Evolutionary conservation across 2,113 vertebrate genomes (phyloP).

Genomic region (Pelvicachromis taeniatus): DNA sequence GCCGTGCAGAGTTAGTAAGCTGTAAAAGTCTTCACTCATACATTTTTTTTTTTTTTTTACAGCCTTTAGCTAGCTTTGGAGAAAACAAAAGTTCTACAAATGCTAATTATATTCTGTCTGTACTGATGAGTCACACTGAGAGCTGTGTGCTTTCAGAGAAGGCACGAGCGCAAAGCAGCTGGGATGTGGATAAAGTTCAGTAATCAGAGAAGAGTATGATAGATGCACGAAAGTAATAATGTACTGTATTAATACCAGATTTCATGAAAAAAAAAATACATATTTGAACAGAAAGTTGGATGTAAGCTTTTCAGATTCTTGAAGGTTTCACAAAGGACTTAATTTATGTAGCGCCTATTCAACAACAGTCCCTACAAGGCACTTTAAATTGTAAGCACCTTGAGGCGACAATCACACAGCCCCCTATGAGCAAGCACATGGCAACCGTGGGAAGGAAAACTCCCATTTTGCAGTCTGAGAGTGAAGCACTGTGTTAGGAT

Average conservation of each 20-base stretch:
- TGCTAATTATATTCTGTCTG: neutral
- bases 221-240: neutral
- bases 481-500: neutral
- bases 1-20: neutral
- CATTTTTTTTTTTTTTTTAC: neutral
- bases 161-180: neutral
- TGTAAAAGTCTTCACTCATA: neutral
- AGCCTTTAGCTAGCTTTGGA: neutral
- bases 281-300: neutral
- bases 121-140: neutral
- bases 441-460: neutral
- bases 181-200: neutral
- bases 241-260: neutral
- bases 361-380: neutral
- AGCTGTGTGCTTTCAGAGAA: neutral
- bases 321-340: neutral
- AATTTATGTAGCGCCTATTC: neutral
- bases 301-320: neutral
- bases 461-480: neutral
- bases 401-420: neutral
- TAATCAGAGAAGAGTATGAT: neutral
- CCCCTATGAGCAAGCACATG: neutral
- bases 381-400: neutral
- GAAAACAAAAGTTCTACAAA: neutral
- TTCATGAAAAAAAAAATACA: rapidly evolving